phyloP scores from a whole-genome alignment of 1,140 invertebrate species.

The Drosophila virilis region DNA sequence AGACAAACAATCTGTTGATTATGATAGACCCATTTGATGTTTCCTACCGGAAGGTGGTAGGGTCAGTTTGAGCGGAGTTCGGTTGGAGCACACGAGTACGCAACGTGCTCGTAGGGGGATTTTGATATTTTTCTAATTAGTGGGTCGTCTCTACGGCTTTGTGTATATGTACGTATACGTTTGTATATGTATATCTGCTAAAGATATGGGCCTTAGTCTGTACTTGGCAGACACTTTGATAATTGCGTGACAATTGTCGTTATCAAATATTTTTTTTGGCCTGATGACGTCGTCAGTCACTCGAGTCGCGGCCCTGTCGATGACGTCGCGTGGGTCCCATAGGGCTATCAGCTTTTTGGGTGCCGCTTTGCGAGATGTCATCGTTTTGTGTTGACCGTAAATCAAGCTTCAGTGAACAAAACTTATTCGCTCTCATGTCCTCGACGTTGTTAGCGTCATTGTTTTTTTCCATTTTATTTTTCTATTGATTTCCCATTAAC shows the following conservation, averaged over 20 bases:
- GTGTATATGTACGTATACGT: too few relatives aligned
- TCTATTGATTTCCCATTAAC: constrained; percentile 76
- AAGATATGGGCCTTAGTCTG: constrained; percentile 7
- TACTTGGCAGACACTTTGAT: constrained; percentile 8
- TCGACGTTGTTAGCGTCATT: constrained; percentile 16
- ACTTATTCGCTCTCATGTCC: neutral
- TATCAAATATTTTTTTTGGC: constrained; percentile 11
- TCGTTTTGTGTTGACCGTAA: constrained; percentile 9
- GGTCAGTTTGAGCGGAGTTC: neutral
- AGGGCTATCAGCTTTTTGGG: neutral
- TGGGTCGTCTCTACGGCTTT: constrained; percentile 2
- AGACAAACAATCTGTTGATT: neutral
- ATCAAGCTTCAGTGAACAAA: constrained; percentile 18
- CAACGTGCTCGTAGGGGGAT: constrained; percentile 16
- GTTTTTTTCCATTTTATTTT: constrained; percentile 33
- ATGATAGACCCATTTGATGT: neutral
- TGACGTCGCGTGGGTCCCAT: neutral
- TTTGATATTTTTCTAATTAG: constrained; percentile 20
- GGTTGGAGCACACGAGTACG: constrained; percentile 1
- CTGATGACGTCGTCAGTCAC: constrained; percentile 4
- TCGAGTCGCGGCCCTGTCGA: neutral
- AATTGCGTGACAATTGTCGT: constrained; percentile 17
- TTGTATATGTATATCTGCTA: neutral
- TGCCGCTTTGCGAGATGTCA: neutral
- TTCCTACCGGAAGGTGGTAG: too few relatives aligned